These are phyloP conservation scores for Erpobdella octoculata DNA, from an alignment of 2,888 invertebrate genomes.

Conservation along the genomic window DNA sequence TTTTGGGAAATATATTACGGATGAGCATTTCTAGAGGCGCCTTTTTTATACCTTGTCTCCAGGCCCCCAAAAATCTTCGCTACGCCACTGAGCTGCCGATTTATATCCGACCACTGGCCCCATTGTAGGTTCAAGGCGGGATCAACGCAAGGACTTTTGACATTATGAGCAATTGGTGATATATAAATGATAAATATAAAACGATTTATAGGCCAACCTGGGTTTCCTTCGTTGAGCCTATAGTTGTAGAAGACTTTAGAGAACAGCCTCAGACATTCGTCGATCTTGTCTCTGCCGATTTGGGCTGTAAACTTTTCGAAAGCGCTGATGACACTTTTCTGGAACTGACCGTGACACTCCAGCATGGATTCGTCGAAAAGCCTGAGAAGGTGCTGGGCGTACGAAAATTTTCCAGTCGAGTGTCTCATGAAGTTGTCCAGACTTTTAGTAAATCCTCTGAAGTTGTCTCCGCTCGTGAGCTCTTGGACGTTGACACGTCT, in stretches of 20 bases:
- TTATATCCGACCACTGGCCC: too few species aligned
- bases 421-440: conserved; percentile 23
- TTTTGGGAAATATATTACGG: too few species aligned
- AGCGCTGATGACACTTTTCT: conserved; percentile 20
- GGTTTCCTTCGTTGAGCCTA: conserved; percentile 23
- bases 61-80: too few species aligned
- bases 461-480: conserved; percentile 20
- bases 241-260: conserved; percentile 25
- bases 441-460: conserved; percentile 21
- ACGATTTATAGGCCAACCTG: conserved; percentile 18
- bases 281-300: conserved; percentile 25
- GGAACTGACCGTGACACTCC: conserved; percentile 17
- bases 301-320: conserved; percentile 19
- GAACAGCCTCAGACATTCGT: conserved; percentile 16
- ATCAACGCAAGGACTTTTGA: too few species aligned
- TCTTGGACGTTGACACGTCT: conserved; percentile 16
- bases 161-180: too few species aligned
- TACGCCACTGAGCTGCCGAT: too few species aligned
- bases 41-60: too few species aligned
- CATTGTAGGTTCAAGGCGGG: too few species aligned
- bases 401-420: conserved; percentile 24
- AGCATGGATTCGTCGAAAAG: conserved; percentile 22
- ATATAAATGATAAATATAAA: too few species aligned
- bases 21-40: too few species aligned
- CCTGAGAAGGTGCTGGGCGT: conserved; percentile 21